Evolutionary conservation across 2,113 vertebrate genomes (phyloP), one percentile per base, ranked within the genome.

Genomic region (Embiotoca jacksoni): DNA sequence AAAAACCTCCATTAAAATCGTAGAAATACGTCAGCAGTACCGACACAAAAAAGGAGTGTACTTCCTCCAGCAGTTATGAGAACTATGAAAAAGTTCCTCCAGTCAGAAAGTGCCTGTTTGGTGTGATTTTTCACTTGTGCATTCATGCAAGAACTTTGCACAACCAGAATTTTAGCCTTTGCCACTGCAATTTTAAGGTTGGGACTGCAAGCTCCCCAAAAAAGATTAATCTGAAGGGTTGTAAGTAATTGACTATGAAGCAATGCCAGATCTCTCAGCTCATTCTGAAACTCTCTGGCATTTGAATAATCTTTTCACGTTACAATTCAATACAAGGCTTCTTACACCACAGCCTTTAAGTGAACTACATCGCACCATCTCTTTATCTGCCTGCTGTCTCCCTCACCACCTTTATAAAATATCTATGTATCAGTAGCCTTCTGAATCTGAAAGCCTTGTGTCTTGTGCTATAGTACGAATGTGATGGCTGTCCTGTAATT

Each of bases 221-320:
- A 23, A 6, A 52, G 15, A 23, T 52, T 14, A 52, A 23, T 31
- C 23, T 9, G 53, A 5, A n/a, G 53, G 53, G 30, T 13, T 55
- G 53, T 60, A 46, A 75, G 67, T 72, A 58, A 80, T 23, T 77
- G 77, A 83, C 71, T 41, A 55, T 58, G 49, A 76, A 74, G 66
- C 67, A 63, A 64, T 52, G 13, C 33, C 49, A 77, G 41, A 76
- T 82, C 61, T 72, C 65, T 63, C 30, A 53, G 33, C 60, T 79
- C 44, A 16, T 64, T 81, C 59, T 71, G 55, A 75, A 55, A 65
- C 33, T 63, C 65, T 52, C 55, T 80, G 69, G 68, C 62, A 78
- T 82, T 87, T 93, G 41, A 82, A 84, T 81, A 77, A 81, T 82
- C 61, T 73, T 81, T 81, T 90, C 46, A 83, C 88, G 85, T 71